Evolutionary conservation across 2,113 vertebrate genomes (phyloP).

Genomic region (Setophaga kirtlandii): DNA sequence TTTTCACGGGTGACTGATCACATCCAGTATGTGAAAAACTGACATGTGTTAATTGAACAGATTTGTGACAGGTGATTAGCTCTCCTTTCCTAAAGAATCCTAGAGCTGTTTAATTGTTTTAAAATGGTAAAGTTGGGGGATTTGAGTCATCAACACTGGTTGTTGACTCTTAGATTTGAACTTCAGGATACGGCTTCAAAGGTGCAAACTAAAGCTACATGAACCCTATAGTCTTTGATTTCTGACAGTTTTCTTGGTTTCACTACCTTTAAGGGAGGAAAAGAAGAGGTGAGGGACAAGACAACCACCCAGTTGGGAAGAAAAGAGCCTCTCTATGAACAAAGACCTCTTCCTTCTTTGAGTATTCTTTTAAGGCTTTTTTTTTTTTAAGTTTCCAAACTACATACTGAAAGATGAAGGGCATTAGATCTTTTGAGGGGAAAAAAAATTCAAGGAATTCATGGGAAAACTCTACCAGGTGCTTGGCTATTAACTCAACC

Average conservation of each 20-base stretch:
- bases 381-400: neutral
- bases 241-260: neutral
- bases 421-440: neutral
- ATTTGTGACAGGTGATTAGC: slow-evolving; percentile 61
- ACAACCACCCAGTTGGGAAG: neutral
- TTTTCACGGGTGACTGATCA: slow-evolving; percentile 51
- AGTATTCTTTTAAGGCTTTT: neutral
- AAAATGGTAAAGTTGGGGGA: neutral
- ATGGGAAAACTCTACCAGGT: neutral
- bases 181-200: neutral
- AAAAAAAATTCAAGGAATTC: neutral
- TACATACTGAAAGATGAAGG: neutral
- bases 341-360: neutral
- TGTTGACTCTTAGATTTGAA: neutral
- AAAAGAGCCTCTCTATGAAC: neutral
- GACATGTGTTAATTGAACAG: slow-evolving; percentile 47
- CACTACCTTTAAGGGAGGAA: neutral
- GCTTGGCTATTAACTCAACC: neutral
- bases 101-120: slow-evolving; percentile 3
- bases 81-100: neutral
- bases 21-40: slow-evolving; percentile 44
- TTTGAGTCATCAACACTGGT: neutral
- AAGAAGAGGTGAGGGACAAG: neutral
- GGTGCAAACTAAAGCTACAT: neutral
- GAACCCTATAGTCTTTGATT: neutral